These are phyloP conservation scores for Congeria kusceri DNA, from an alignment of 2,888 invertebrate species.

Conservation along the genomic window DNA sequence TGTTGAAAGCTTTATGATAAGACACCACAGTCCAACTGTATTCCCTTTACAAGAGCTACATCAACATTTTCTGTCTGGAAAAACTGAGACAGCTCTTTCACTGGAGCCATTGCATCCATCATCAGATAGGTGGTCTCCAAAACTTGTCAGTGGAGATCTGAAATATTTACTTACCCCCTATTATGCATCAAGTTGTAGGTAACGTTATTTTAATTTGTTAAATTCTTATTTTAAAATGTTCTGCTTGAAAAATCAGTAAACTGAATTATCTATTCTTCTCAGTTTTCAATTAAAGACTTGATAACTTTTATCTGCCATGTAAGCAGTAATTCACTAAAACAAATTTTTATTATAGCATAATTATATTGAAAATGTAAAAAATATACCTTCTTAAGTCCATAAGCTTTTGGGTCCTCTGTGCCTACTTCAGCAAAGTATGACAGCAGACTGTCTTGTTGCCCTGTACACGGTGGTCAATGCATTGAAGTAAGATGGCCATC, in stretches of 20 bases:
- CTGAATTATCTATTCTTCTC: no score
- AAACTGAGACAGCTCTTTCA: slow-evolving; percentile 49
- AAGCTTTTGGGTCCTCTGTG: slow-evolving; percentile 33
- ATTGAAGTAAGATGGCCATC: slow-evolving; percentile 54
- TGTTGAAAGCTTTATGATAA: no score
- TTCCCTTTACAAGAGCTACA: slow-evolving; percentile 51
- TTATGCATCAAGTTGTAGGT: background rate
- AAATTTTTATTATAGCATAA: background rate
- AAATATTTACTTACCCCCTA: background rate
- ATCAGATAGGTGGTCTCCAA: slow-evolving; percentile 40
- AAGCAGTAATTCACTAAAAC: no score
- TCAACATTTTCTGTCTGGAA: slow-evolving; percentile 60
- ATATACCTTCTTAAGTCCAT: slow-evolving; percentile 45
- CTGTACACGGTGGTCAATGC: slow-evolving; percentile 37
- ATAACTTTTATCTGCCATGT: no score
- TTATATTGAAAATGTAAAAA: background rate
- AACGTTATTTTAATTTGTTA: no score
- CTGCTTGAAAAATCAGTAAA: no score
- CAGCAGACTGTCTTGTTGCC: slow-evolving; percentile 28
- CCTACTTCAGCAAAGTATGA: slow-evolving; percentile 29
- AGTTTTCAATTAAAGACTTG: no score
- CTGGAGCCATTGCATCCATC: slow-evolving; percentile 59
- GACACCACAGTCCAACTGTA: no score
- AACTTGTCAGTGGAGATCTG: slow-evolving; percentile 41
- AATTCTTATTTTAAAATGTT: no score